These are phyloP conservation scores for Sarcophilus harrisii DNA, from an alignment of 2,797 vertebrate genomes.

Conservation along the genomic window DNA sequence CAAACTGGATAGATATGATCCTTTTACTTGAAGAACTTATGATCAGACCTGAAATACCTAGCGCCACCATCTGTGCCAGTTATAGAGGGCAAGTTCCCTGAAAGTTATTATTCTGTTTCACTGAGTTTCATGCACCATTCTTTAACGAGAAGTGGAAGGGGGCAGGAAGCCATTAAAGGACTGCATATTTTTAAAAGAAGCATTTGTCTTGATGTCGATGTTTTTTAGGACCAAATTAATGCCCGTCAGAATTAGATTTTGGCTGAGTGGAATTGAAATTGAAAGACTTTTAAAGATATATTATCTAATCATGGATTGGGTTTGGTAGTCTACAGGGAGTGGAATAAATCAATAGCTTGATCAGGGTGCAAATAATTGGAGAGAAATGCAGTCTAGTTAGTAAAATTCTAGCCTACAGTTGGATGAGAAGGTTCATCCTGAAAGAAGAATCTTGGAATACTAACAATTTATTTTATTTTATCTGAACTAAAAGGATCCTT, in stretches of 20 bases:
- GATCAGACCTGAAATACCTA: not conserved
- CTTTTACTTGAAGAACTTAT: not conserved
- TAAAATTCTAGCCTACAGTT: not conserved
- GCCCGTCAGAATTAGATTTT: not conserved
- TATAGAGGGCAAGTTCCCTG: not conserved
- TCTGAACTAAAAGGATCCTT: not conserved
- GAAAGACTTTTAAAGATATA: slow-evolving; percentile 11
- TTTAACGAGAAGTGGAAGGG: not conserved
- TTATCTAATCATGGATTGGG: slow-evolving; percentile 3
- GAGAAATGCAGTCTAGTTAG: not conserved
- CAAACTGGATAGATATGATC: not conserved
- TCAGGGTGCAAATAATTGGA: not conserved
- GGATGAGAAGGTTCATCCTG: not conserved
- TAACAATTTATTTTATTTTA: not conserved
- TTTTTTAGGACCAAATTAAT: slow-evolving; percentile 13
- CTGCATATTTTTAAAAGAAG: slow-evolving; percentile 12
- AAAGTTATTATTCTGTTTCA: not conserved
- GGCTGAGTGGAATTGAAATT: not conserved
- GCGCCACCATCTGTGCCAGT: not conserved
- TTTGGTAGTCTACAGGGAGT: not conserved
- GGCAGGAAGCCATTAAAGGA: not conserved
- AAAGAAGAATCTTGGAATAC: slow-evolving; percentile 2
- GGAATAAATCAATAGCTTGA: not conserved
- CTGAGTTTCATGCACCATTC: not conserved
- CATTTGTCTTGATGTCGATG: not conserved